phyloP scores from a whole-genome alignment of 2,113 vertebrate genomes.

The Micronisus gabar region DNA sequence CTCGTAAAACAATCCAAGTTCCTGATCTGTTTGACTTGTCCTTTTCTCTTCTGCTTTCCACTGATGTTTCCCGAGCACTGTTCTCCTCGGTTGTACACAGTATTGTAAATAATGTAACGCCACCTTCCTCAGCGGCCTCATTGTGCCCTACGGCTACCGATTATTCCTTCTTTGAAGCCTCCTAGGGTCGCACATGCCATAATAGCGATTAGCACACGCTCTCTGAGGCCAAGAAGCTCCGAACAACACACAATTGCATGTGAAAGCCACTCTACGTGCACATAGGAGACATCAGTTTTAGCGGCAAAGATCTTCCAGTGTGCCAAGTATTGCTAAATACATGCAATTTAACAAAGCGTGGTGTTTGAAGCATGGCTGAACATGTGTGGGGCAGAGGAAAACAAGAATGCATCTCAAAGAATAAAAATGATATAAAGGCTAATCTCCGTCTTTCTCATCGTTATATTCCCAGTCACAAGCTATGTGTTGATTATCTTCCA shows the following conservation, averaged over 20 bases:
- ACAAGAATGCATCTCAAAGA: background rate
- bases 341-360: rapidly evolving
- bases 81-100: rapidly evolving
- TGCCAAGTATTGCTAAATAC: background rate
- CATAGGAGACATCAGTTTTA: rapidly evolving
- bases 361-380: background rate
- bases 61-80: background rate
- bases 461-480: background rate
- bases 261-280: background rate
- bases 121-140: background rate
- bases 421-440: background rate
- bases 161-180: background rate
- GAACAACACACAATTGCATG: rapidly evolving
- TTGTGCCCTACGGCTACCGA: rapidly evolving
- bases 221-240: background rate
- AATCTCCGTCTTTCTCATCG: background rate
- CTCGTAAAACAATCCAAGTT: background rate
- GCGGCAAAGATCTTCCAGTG: background rate
- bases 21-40: background rate
- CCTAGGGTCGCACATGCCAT: rapidly evolving
- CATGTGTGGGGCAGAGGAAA: background rate
- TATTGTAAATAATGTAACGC: background rate
- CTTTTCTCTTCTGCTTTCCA: background rate
- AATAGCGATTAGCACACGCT: rapidly evolving
- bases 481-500: background rate